Conservation (phyloP, 2,797 vertebrate genomes). For the Bovichtus diacanthus region DNA sequence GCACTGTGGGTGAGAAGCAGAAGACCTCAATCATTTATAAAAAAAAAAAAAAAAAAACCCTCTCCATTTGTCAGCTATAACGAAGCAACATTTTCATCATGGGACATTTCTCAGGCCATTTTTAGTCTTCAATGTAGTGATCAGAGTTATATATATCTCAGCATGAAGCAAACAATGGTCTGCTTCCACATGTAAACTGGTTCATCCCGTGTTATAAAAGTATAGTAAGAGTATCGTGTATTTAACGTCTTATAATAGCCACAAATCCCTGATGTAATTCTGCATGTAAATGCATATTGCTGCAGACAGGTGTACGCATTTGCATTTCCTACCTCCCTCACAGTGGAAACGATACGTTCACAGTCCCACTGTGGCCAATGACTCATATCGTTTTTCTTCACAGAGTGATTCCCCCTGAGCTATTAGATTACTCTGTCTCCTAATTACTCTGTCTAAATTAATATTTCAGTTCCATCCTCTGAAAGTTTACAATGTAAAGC, state of each 20-base stretch:
- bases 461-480: conserved; percentile 59
- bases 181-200: background rate
- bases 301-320: conserved; percentile 27
- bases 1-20: conserved; percentile 18
- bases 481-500: conserved; percentile 76
- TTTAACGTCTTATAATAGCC: conserved; percentile 1
- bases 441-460: conserved; percentile 79
- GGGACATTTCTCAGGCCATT: background rate
- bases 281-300: conserved; percentile 17
- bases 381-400: conserved; percentile 75
- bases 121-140: conserved; percentile 6
- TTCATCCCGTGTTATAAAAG: background rate
- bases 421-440: conserved; percentile 74
- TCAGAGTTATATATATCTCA: background rate
- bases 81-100: conserved; percentile 3
- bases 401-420: conserved; percentile 67
- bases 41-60: too few relatives aligned
- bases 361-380: conserved; percentile 62
- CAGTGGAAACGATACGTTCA: conserved; percentile 56
- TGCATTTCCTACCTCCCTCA: conserved; percentile 22
- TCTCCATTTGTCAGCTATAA: background rate
- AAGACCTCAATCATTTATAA: conserved; percentile 29
- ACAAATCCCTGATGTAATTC: conserved; percentile 3
- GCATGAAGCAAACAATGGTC: background rate
- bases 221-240: background rate